These are phyloP conservation scores for Ibycter americanus DNA, from an alignment of 2,797 vertebrate species.

Conservation along the genomic window DNA sequence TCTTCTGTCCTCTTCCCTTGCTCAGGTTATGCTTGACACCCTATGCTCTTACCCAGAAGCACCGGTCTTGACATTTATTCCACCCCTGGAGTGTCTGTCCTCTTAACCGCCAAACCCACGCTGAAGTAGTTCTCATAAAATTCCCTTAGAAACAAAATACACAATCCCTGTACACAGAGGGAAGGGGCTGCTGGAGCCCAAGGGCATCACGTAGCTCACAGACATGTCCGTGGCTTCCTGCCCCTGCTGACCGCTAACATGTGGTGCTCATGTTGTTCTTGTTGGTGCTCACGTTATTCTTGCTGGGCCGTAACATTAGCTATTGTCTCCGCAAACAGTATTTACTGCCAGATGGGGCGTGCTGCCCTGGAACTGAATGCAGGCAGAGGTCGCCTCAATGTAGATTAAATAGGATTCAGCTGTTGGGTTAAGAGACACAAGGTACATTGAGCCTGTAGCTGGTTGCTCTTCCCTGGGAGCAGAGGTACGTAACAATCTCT, in stretches of 20 bases:
- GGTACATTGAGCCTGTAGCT: not conserved
- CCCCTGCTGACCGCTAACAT: not conserved
- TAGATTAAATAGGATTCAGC: not conserved
- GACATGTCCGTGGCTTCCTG: not conserved
- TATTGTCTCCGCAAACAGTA: not conserved
- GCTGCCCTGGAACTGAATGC: not conserved
- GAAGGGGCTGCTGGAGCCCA: not conserved
- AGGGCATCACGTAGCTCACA: not conserved
- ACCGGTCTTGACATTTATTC: constrained; percentile 36
- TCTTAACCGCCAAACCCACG: constrained; percentile 42
- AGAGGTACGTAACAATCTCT: not conserved
- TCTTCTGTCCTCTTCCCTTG: not conserved
- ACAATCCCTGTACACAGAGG: not conserved
- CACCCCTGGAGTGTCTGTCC: constrained; percentile 14
- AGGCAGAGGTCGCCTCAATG: not conserved
- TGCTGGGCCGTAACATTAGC: not conserved
- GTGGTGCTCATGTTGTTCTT: not conserved
- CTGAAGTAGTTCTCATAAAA: constrained; percentile 47
- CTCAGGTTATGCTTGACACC: constrained; percentile 17
- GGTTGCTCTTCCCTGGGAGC: not conserved
- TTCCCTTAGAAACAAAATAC: constrained; percentile 59
- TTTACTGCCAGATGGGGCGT: not conserved
- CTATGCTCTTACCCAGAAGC: not conserved
- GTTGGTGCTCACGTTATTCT: not conserved
- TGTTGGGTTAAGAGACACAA: not conserved